Conservation (phyloP, 2,888 invertebrate genomes). For the Cryptophagus acutangulus region DNA sequence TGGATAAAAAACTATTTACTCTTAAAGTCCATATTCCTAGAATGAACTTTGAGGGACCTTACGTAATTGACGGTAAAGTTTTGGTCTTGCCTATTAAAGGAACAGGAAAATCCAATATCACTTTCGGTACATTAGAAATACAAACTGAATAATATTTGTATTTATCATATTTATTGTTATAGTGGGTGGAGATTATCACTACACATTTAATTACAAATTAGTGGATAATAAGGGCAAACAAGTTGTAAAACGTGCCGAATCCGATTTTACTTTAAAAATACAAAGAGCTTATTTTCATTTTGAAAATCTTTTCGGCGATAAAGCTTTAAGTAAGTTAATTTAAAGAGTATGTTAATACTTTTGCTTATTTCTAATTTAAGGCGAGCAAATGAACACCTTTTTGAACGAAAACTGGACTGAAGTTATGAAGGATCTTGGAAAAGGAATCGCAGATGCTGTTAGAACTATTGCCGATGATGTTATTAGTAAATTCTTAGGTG, state of each 20-base stretch:
- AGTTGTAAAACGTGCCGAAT: no score
- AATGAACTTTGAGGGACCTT: neutral
- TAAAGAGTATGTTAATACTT: no score
- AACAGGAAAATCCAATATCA: neutral
- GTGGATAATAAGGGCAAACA: neutral
- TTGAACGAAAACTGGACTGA: constrained; percentile 38
- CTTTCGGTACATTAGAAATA: no score
- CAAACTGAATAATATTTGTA: neutral
- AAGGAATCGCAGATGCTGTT: constrained; percentile 21
- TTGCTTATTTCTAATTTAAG: constrained; percentile 24
- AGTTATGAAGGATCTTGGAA: constrained; percentile 33
- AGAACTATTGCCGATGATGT: constrained; percentile 19
- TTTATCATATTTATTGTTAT: neutral
- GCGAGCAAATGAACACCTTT: constrained; percentile 38
- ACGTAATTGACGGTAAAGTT: neutral
- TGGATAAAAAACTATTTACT: neutral
- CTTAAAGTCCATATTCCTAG: neutral
- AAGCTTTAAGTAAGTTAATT: no score
- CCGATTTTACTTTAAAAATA: no score
- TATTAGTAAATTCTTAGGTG: constrained; percentile 21
- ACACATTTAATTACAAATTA: neutral
- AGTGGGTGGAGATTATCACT: neutral
- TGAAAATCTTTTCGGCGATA: no score
- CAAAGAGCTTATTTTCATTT: no score
- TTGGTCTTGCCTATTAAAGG: neutral